A percentile compares a stretch with the other conserved stretches of the same genome.
Evolutionary conservation across 2,888 invertebrate species (phyloP).

Genomic region (Amphipyra berbera): DNA sequence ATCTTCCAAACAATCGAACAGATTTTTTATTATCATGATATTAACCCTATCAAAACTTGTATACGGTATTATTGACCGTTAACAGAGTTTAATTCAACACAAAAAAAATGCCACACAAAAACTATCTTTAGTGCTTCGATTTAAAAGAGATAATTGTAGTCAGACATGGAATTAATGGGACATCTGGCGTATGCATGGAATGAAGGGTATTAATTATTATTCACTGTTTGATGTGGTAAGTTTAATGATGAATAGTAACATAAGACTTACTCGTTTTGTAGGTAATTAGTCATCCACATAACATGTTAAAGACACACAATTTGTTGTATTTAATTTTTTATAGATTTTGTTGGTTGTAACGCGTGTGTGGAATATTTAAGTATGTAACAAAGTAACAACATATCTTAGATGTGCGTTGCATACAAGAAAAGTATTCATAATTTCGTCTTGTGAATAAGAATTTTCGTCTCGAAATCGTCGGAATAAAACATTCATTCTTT

Average conservation of each 20-base stretch:
- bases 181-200: conserved; percentile 24
- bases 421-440: not conserved
- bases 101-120: conserved; percentile 15
- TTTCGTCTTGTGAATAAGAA: conserved; percentile 8
- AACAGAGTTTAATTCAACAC: conserved; percentile 25
- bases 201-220: conserved; percentile 38
- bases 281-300: conserved; percentile 38
- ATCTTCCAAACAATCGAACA: conserved; percentile 29
- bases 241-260: conserved; percentile 40
- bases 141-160: conserved; percentile 9
- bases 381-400: not conserved
- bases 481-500: conserved; percentile 27
- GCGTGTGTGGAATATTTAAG: conserved; percentile 13
- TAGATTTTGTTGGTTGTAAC: conserved; percentile 10
- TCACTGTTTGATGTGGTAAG: conserved; percentile 33
- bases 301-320: conserved; percentile 9
- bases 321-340: conserved; percentile 20
- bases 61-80: conserved; percentile 46
- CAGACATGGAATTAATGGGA: not conserved
- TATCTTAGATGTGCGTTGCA: not conserved
- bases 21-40: conserved; percentile 42
- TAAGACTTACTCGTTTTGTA: conserved; percentile 39
- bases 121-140: not conserved
- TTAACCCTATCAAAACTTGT: conserved; percentile 53
- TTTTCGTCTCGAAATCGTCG: conserved; percentile 1